Percentiles rank a stretch among this genome's conserved stretches.
Evolutionary conservation across 2,797 vertebrate species (phyloP).

Genomic region (Onychomys torridus): DNA sequence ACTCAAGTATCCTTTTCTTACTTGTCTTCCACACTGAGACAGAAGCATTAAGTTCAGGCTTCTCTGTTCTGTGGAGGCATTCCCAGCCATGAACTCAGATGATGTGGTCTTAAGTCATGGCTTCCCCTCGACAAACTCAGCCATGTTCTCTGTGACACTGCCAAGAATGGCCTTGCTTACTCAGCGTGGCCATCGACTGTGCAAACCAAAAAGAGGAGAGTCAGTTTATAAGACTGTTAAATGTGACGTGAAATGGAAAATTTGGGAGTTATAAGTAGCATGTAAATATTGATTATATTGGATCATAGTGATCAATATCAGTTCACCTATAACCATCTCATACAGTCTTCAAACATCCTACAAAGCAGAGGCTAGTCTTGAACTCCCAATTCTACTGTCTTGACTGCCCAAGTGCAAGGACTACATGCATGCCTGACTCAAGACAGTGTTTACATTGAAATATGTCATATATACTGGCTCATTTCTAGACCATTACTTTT

Average conservation of each 20-base stretch:
- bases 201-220: neutral
- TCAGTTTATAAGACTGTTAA: neutral
- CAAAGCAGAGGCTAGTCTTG: neutral
- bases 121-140: neutral
- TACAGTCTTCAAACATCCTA: neutral
- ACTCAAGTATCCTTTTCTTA: neutral
- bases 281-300: neutral
- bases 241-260: neutral
- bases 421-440: neutral
- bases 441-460: neutral
- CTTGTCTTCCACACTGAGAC: neutral
- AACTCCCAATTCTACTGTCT: neutral
- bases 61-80: neutral
- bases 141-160: neutral
- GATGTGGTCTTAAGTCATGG: neutral
- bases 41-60: neutral
- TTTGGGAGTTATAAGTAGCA: neutral
- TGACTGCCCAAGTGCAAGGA: neutral
- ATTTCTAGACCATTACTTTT: neutral
- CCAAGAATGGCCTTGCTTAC: neutral
- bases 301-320: neutral
- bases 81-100: neutral
- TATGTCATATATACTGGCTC: neutral
- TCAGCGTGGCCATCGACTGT: neutral
- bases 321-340: neutral